A percentile compares a stretch with the other conserved stretches of the same genome.
Evolutionary conservation across 2,888 invertebrate genomes (phyloP).

Genomic region (Phrixothrix hirtus): DNA sequence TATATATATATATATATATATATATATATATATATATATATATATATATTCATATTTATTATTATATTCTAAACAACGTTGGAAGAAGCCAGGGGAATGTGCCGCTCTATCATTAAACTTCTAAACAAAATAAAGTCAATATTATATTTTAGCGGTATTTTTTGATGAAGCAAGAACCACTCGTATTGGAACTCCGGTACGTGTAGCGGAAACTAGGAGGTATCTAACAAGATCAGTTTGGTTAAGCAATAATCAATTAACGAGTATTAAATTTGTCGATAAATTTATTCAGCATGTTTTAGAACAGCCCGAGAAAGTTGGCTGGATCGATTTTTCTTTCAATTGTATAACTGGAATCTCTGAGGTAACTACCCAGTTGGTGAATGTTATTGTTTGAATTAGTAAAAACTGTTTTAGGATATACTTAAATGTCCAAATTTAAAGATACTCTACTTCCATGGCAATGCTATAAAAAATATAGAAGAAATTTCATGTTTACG

Average conservation of each 20-base stretch:
- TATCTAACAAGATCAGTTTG: constrained; percentile 58
- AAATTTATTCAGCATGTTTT: constrained; percentile 50
- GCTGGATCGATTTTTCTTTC: constrained; percentile 62
- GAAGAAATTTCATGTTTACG: constrained; percentile 58
- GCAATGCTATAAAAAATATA: constrained; percentile 61
- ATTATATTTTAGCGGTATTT: constrained; percentile 45
- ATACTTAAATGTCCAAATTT: constrained; percentile 58
- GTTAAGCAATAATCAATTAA: constrained; percentile 59
- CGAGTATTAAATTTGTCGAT: constrained; percentile 50
- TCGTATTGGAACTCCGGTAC: constrained; percentile 53
- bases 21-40: too few species aligned
- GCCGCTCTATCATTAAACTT: constrained; percentile 40
- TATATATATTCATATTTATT: too few species aligned
- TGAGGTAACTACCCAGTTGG: constrained; percentile 42
- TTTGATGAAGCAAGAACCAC: constrained; percentile 51
- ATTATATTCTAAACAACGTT: too few species aligned
- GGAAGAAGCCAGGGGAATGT: constrained; percentile 45
- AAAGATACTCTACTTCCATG: constrained; percentile 65
- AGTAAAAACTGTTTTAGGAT: constrained; percentile 37
- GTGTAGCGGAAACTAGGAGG: constrained; percentile 49
- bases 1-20: too few species aligned
- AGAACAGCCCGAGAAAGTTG: constrained; percentile 53
- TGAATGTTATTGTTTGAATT: constrained; percentile 2
- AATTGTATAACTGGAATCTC: constrained; percentile 55
- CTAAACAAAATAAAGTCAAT: too few species aligned